A percentile compares a stretch with the other conserved stretches of the same genome.
Conservation (phyloP, 2,888 invertebrate genomes). For the Lordiphosa andalusiaca region DNA sequence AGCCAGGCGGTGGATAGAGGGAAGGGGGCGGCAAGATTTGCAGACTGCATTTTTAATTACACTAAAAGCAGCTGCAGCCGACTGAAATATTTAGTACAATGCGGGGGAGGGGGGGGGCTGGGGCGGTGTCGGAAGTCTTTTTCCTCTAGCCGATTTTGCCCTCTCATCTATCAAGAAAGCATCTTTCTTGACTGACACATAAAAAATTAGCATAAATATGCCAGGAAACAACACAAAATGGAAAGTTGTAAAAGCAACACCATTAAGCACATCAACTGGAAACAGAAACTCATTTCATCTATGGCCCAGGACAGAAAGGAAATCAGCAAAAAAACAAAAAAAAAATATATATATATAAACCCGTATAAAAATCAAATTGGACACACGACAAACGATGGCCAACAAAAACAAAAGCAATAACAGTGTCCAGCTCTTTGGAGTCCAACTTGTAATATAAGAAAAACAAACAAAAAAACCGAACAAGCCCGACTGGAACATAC, state of each 20-base stretch:
- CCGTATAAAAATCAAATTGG: conserved; percentile 68
- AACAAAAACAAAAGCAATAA: conserved; percentile 46
- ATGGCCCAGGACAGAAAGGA: conserved; percentile 32
- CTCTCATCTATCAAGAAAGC: conserved; percentile 13
- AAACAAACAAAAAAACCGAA: conserved; percentile 31
- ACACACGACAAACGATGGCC: conserved; percentile 39
- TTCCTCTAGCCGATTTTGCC: conserved; percentile 7
- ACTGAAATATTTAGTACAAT: conserved; percentile 24
- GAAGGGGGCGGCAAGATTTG: conserved; percentile 34
- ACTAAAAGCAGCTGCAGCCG: conserved; percentile 72
- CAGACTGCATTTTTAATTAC: conserved; percentile 78
- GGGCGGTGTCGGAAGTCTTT: conserved; percentile 6
- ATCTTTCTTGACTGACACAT: conserved; percentile 37
- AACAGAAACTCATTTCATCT: conserved; percentile 71
- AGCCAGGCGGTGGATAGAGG: conserved; percentile 14
- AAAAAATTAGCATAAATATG: conserved; percentile 68
- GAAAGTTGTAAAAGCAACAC: conserved; percentile 74
- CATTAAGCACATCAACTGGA: conserved; percentile 76
- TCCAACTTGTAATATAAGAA: conserved; percentile 69
- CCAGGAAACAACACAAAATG: conserved; percentile 29
- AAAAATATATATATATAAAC: no score
- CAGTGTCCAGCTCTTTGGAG: conserved; percentile 60
- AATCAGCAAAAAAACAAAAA: conserved; percentile 18
- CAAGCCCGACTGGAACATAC: no score
- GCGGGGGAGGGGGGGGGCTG: no score